These are phyloP conservation scores for Blastobasis adustella DNA, from an alignment of 2,888 invertebrate genomes.

Conservation along the genomic window DNA sequence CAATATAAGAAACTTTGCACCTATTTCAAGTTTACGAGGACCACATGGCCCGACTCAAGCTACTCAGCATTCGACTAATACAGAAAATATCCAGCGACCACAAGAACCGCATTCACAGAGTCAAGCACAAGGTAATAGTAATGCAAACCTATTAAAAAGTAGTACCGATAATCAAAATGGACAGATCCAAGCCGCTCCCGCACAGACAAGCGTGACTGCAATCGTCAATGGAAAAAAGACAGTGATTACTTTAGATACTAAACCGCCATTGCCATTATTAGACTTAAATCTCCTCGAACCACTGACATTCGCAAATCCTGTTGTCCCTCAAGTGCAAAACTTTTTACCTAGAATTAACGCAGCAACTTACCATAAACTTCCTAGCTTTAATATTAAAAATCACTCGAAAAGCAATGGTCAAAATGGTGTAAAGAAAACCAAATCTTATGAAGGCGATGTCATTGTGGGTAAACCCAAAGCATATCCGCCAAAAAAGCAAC, in stretches of 20 bases:
- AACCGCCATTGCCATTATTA: slow-evolving; percentile 49
- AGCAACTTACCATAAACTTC: slow-evolving; percentile 48
- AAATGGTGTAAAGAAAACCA: slow-evolving; percentile 40
- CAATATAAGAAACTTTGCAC: slow-evolving; percentile 32
- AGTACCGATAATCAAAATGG: slow-evolving; percentile 18
- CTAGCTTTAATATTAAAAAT: slow-evolving; percentile 29
- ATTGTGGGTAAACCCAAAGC: slow-evolving; percentile 35
- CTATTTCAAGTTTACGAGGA: slow-evolving; percentile 17
- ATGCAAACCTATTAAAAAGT: no score
- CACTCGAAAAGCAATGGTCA: slow-evolving; percentile 45
- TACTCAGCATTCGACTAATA: no score
- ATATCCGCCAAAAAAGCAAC: slow-evolving; percentile 27
- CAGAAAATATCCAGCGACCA: no score
- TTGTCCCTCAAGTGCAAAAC: slow-evolving; percentile 67
- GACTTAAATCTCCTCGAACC: slow-evolving; percentile 61
- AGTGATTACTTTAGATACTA: slow-evolving; percentile 45
- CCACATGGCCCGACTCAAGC: slow-evolving; percentile 2
- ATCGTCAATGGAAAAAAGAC: slow-evolving; percentile 52
- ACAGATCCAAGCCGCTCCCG: slow-evolving; percentile 33
- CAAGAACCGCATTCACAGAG: no score
- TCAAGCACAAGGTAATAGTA: no score
- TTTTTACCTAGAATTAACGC: slow-evolving; percentile 54
- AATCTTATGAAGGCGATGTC: slow-evolving; percentile 37
- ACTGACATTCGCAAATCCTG: slow-evolving; percentile 57
- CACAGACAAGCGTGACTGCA: slow-evolving; percentile 40